Conservation (phyloP, 2,888 invertebrate species). For the Caenorhabditis plicata region DNA sequence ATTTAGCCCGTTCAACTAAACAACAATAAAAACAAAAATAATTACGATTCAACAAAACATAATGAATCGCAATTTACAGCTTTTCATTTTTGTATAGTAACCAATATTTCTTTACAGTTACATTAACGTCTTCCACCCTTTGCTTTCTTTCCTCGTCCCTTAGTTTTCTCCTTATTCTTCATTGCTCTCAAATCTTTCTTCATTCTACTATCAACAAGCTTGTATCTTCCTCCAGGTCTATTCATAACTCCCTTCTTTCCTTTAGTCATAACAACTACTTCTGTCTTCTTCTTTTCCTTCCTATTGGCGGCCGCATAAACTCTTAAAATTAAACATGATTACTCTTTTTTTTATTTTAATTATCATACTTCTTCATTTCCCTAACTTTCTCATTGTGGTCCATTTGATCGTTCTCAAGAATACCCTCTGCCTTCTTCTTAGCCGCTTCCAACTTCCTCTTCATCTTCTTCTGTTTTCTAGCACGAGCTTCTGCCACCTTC, state of each 20-base stretch:
- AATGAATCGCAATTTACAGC: neutral
- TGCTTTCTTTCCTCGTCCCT: conserved; percentile 34
- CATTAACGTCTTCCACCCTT: conserved; percentile 1
- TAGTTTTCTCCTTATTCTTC: conserved; percentile 45
- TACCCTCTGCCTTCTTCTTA: conserved; percentile 90
- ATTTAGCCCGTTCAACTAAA: neutral
- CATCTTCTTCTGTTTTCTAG: conserved; percentile 83
- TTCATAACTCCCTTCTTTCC: conserved; percentile 54
- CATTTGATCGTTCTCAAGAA: conserved; percentile 77
- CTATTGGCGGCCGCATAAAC: conserved; percentile 76
- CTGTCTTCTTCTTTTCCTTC: conserved; percentile 81
- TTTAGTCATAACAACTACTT: conserved; percentile 91
- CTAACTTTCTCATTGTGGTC: conserved; percentile 82
- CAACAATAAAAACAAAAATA: conserved; percentile 3
- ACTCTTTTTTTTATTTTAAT: neutral
- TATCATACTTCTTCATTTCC: conserved; percentile 61
- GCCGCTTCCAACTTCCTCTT: conserved; percentile 82
- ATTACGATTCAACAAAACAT: conserved; percentile 1
- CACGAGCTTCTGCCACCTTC: conserved; percentile 95
- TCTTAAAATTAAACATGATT: conserved; percentile 68
- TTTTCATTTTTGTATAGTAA: neutral
- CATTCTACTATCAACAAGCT: conserved; percentile 50
- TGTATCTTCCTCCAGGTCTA: conserved; percentile 60
- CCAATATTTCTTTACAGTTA: neutral
- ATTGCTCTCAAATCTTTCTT: conserved; percentile 43